A percentile compares a stretch with the other conserved stretches of the same genome.
phyloP scores from a whole-genome alignment of 2,113 vertebrate species.

The Pao palembangensis region DNA sequence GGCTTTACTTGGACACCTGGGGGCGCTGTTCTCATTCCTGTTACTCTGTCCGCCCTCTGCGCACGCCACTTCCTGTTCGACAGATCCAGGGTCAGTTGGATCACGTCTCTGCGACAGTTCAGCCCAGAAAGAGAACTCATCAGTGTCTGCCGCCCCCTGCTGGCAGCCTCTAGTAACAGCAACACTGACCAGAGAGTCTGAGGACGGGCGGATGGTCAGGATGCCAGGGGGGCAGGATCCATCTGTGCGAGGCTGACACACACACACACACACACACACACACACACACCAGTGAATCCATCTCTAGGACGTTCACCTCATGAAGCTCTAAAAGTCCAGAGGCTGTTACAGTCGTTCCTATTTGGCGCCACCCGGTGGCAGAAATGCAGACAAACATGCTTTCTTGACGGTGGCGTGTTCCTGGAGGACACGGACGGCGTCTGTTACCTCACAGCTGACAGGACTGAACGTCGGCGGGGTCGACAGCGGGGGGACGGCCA shows the following conservation, averaged over 20 bases:
- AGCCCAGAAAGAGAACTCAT: background rate
- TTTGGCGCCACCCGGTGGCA: no score
- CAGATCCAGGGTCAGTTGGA: background rate
- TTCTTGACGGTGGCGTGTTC: background rate
- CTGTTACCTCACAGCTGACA: slow-evolving; percentile 75
- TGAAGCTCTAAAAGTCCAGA: no score
- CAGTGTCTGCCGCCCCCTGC: no score
- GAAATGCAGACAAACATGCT: background rate
- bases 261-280: slow-evolving; percentile 13
- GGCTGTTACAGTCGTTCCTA: no score
- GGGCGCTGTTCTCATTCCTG: slow-evolving; percentile 18
- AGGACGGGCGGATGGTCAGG: slow-evolving; percentile 11
- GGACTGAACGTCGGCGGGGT: slow-evolving; percentile 62
- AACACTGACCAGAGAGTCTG: slow-evolving; percentile 4
- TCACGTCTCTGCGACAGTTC: background rate
- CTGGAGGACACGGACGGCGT: background rate
- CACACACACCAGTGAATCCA: background rate
- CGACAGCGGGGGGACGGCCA: slow-evolving; percentile 86
- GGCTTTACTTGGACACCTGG: slow-evolving; percentile 24
- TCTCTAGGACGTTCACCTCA: no score
- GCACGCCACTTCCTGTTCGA: slow-evolving; percentile 26
- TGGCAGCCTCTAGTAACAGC: no score
- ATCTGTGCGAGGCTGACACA: slow-evolving; percentile 13
- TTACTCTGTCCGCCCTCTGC: background rate
- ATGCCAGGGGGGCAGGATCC: slow-evolving; percentile 17